These are phyloP conservation scores for Upupa epops DNA, from an alignment of 2,113 vertebrate genomes.

Conservation along the genomic window DNA sequence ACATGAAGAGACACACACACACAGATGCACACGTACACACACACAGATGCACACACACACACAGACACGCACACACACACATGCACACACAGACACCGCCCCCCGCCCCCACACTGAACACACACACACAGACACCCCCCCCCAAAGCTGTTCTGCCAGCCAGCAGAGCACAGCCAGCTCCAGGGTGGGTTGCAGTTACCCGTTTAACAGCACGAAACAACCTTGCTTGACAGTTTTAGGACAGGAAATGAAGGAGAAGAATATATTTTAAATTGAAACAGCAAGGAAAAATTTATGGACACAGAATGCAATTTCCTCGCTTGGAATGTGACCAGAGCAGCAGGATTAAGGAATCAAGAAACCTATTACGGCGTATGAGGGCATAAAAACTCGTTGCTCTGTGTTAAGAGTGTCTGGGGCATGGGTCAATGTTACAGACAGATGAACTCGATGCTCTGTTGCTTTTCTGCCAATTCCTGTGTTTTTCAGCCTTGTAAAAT, in stretches of 20 bases:
- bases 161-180: rapidly evolving
- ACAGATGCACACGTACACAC: too few relatives aligned
- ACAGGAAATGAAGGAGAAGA: not conserved
- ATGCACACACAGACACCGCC: too few relatives aligned
- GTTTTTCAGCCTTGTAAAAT: not conserved
- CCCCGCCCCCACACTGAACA: too few relatives aligned
- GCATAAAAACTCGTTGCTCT: not conserved
- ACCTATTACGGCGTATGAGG: slow-evolving; percentile 21
- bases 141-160: not conserved
- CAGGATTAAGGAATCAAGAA: slow-evolving; percentile 57
- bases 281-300: slow-evolving; percentile 40
- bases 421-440: not conserved
- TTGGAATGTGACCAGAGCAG: slow-evolving; percentile 50
- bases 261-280: slow-evolving; percentile 20
- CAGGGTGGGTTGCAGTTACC: not conserved
- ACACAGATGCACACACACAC: not conserved
- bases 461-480: not conserved
- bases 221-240: slow-evolving; percentile 35
- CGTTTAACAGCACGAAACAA: slow-evolving; percentile 31
- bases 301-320: slow-evolving; percentile 56
- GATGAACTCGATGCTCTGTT: not conserved
- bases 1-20: not conserved
- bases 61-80: not conserved
- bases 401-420: slow-evolving; percentile 20
- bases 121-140: not conserved